Evolutionary conservation across 2,113 vertebrate genomes (phyloP).

Genomic region (Salvelinus namaycush): DNA sequence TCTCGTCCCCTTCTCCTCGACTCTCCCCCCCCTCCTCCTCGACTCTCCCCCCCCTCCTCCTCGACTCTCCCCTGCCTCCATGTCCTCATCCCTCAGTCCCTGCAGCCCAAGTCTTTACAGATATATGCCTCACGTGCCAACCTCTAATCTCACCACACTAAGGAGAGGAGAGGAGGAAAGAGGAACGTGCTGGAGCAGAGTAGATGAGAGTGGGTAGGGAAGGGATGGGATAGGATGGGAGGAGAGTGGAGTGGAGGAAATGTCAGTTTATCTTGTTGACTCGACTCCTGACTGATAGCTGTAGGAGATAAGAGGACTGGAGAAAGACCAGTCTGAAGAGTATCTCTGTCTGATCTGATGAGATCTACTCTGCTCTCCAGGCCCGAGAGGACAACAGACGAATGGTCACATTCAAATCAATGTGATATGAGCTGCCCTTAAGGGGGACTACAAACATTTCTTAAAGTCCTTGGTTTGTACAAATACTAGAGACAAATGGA

Average conservation of each 20-base stretch:
- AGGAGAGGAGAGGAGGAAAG: not conserved
- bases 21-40: no score
- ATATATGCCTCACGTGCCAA: no score
- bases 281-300: slow-evolving; percentile 16
- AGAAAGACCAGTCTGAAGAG: slow-evolving; percentile 7
- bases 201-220: not conserved
- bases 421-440: not conserved
- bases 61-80: not conserved
- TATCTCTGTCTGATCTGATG: slow-evolving; percentile 4
- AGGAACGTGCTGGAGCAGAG: not conserved
- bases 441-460: not conserved
- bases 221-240: not conserved
- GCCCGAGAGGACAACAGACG: not conserved
- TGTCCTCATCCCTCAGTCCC: not conserved
- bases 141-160: not conserved
- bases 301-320: slow-evolving; percentile 22
- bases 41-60: not conserved
- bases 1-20: no score
- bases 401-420: not conserved
- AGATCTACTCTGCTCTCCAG: slow-evolving; percentile 1
- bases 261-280: slow-evolving; percentile 8
- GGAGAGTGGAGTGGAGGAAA: not conserved
- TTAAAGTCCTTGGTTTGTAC: not conserved
- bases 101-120: not conserved
- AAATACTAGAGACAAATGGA: not conserved